phyloP scores from a whole-genome alignment of 2,797 vertebrate species.

The Protosalanx chinensis region DNA sequence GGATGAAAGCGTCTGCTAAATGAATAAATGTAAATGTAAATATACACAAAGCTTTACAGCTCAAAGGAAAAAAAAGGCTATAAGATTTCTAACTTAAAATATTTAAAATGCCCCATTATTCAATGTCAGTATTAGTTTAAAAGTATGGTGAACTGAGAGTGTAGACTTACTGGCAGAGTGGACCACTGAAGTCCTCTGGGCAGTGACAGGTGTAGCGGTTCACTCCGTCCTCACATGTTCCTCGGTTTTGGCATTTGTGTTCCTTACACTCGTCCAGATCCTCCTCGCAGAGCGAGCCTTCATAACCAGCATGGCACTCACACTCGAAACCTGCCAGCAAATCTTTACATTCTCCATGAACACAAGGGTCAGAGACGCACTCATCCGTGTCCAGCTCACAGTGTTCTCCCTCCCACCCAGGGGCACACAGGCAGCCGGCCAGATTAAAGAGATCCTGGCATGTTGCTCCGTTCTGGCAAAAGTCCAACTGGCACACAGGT shows the following conservation, averaged over 20 bases:
- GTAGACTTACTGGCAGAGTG: slow-evolving; percentile 79
- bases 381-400: slow-evolving; percentile 80
- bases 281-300: slow-evolving; percentile 76
- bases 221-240: slow-evolving; percentile 74
- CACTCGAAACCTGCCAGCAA: slow-evolving; percentile 79
- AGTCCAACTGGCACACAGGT: slow-evolving; percentile 74
- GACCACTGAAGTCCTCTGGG: slow-evolving; percentile 71
- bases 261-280: slow-evolving; percentile 79
- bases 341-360: slow-evolving; percentile 77
- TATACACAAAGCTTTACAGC: not conserved
- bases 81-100: no score
- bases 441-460: slow-evolving; percentile 84
- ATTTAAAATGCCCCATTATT: no score
- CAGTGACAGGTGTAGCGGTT: slow-evolving; percentile 81
- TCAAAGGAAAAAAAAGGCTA: not conserved
- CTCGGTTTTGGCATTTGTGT: slow-evolving; percentile 78
- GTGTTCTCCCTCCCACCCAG: slow-evolving; percentile 78
- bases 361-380: slow-evolving; percentile 79
- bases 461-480: slow-evolving; percentile 77
- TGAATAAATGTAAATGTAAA: no score
- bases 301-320: slow-evolving; percentile 77
- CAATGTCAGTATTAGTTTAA: not conserved
- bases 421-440: slow-evolving; percentile 75
- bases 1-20: no score
- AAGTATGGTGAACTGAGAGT: not conserved